Percentiles rank a stretch among this genome's conserved stretches.
phyloP scores from a whole-genome alignment of 1,140 invertebrate genomes.

The Pseudomyrmex gracilis region DNA sequence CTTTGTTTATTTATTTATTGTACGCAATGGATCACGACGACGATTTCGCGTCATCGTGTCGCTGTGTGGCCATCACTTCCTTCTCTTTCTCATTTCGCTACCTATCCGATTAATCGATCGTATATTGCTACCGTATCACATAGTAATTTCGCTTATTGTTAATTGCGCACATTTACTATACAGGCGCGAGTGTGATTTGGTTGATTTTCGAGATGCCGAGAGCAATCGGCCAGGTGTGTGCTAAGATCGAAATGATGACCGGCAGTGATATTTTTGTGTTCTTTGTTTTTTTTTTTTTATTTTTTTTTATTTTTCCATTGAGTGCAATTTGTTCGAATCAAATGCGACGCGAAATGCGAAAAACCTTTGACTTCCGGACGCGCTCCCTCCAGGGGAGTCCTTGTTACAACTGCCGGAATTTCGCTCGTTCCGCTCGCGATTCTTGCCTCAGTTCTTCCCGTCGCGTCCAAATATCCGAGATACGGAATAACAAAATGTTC shows the following conservation, averaged over 20 bases:
- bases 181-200: conserved; percentile 29
- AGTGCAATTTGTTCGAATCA: conserved; percentile 22
- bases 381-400: conserved; percentile 12
- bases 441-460: conserved; percentile 42
- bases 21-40: conserved; percentile 46
- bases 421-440: conserved; percentile 24
- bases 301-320: background rate
- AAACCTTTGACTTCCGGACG: conserved; percentile 27
- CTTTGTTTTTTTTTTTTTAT: background rate
- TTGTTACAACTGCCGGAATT: conserved; percentile 56
- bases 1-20: conserved; percentile 27
- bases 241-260: conserved; percentile 39
- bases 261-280: conserved; percentile 52
- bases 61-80: background rate
- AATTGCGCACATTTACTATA: conserved; percentile 44
- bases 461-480: conserved; percentile 44
- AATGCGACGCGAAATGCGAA: conserved; percentile 35
- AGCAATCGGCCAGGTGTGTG: conserved; percentile 35
- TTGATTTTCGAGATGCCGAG: conserved; percentile 14
- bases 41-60: background rate
- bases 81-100: conserved; percentile 27
- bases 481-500: conserved; percentile 44
- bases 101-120: conserved; percentile 56
- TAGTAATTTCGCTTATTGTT: conserved; percentile 67
- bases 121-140: conserved; percentile 77